A percentile compares a stretch with the other conserved stretches of the same genome.
Conservation (phyloP, 2,113 vertebrate species). For the Nycticebus coucang region DNA sequence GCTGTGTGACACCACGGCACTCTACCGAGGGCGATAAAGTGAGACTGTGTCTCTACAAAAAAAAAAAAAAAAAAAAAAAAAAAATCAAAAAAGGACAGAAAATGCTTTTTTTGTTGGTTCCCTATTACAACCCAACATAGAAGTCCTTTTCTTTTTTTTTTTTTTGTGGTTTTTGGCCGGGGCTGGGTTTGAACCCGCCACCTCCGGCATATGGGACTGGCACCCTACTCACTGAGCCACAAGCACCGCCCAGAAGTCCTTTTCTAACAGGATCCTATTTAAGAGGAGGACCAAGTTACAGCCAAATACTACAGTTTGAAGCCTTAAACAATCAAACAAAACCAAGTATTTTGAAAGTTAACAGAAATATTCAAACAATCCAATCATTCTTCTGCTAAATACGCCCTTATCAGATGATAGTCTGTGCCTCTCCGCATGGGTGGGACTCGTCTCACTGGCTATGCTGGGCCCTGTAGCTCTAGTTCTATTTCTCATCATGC, state of each 20-base stretch:
- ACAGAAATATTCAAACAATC: not conserved
- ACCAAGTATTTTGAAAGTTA: not conserved
- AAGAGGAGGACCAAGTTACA: not conserved
- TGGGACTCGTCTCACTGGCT: not conserved
- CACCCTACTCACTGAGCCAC: no score
- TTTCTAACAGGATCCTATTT: not conserved
- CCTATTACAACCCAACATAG: not conserved
- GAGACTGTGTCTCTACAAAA: no score
- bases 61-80: no score
- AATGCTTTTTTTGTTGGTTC: not conserved
- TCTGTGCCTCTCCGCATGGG: not conserved
- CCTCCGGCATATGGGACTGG: no score
- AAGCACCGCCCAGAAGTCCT: no score
- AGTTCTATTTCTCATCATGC: not conserved
- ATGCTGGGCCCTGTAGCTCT: no score
- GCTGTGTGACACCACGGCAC: no score
- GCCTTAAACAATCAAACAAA: not conserved
- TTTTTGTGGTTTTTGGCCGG: no score
- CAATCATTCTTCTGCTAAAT: not conserved
- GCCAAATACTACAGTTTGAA: not conserved
- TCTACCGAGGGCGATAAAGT: no score
- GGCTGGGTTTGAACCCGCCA: no score
- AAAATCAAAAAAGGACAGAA: not conserved
- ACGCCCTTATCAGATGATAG: not conserved
- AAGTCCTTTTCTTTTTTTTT: not conserved